phyloP scores from a whole-genome alignment of 2,113 vertebrate species.

The Gnathonemus echidnorhynchus region DNA sequence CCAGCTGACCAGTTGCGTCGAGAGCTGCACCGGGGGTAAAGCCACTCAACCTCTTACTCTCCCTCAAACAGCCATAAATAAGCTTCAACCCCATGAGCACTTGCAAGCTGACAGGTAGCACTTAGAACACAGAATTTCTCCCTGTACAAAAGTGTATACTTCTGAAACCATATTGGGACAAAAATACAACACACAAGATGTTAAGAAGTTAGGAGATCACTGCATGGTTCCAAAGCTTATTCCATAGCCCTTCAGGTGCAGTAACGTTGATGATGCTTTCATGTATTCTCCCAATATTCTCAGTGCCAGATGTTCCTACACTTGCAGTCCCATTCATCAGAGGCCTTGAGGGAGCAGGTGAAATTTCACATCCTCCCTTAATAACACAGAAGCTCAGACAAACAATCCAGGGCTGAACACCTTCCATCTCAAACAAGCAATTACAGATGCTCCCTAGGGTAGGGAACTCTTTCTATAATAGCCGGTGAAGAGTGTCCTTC shows the following conservation, averaged over 20 bases:
- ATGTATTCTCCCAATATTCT: background rate
- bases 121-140: background rate
- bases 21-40: background rate
- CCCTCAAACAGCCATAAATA: background rate
- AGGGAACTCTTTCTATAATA: background rate
- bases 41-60: background rate
- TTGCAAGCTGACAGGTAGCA: background rate
- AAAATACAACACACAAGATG: background rate
- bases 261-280: background rate
- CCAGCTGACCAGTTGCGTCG: background rate
- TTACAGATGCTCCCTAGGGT: conserved; percentile 4
- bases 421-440: background rate
- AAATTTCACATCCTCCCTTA: background rate
- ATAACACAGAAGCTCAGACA: background rate
- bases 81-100: background rate
- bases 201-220: background rate
- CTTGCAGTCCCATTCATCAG: background rate
- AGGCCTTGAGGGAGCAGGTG: background rate
- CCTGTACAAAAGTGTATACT: background rate
- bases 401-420: background rate
- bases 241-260: background rate
- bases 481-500: background rate
- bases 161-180: background rate
- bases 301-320: background rate
- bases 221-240: background rate